Conservation (phyloP, 2,888 invertebrate species). For the Euphydryas editha region DNA sequence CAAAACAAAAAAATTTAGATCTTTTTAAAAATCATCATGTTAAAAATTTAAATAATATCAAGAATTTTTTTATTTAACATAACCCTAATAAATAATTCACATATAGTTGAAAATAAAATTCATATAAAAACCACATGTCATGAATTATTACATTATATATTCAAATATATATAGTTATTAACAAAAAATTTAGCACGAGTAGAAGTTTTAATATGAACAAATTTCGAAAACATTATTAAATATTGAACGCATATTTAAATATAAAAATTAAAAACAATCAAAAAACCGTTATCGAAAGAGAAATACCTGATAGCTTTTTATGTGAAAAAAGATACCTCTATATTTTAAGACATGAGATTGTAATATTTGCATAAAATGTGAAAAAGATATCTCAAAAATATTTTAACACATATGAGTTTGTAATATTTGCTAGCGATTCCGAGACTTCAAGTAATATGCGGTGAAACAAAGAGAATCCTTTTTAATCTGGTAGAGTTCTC, state of each 20-base stretch:
- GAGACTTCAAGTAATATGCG: constrained; percentile 7
- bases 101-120: not conserved
- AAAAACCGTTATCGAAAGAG: not conserved
- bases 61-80: too few relatives aligned
- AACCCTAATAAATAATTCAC: not conserved
- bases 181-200: constrained; percentile 8
- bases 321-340: too few relatives aligned
- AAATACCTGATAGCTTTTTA: too few relatives aligned
- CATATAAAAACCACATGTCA: not conserved
- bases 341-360: not conserved
- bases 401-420: not conserved
- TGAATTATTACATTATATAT: not conserved
- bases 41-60: too few relatives aligned
- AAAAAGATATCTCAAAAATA: not conserved
- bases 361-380: not conserved
- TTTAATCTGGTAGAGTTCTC: constrained; percentile 11
- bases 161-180: not conserved
- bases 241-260: not conserved
- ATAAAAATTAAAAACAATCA: not conserved
- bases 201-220: not conserved
- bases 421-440: not conserved
- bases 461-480: constrained; percentile 8
- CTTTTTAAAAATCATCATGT: too few relatives aligned
- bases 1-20: too few relatives aligned
- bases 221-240: not conserved